These are phyloP conservation scores for Cheumatopsyche charites DNA, from an alignment of 1,140 invertebrate species.

Conservation along the genomic window DNA sequence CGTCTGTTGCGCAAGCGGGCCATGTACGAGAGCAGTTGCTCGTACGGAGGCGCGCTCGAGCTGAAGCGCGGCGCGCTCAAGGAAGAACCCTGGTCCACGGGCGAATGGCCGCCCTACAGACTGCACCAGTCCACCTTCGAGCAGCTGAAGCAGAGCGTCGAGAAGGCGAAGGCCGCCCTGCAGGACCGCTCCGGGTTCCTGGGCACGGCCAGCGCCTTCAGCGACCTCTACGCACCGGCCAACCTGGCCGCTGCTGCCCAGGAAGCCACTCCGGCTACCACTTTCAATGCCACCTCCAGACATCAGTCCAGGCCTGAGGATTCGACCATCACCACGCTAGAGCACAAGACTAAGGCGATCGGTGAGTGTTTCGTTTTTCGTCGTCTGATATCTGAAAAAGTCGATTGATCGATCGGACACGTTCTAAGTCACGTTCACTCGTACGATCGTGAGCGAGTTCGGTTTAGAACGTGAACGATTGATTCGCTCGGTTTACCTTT, in stretches of 20 bases:
- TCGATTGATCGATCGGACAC: not conserved
- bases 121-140: slow-evolving; percentile 83
- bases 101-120: slow-evolving; percentile 75
- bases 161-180: slow-evolving; percentile 85
- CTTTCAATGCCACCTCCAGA: slow-evolving; percentile 51
- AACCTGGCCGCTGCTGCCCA: slow-evolving; percentile 50
- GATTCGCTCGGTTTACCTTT: too few species aligned
- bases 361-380: slow-evolving; percentile 51
- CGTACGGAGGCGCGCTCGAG: slow-evolving; percentile 84
- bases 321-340: slow-evolving; percentile 55
- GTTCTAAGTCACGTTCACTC: too few species aligned
- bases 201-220: slow-evolving; percentile 63
- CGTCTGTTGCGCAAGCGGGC: slow-evolving; percentile 53
- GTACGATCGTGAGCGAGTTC: too few species aligned
- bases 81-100: slow-evolving; percentile 66
- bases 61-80: slow-evolving; percentile 74
- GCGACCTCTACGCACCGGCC: slow-evolving; percentile 62
- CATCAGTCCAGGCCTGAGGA: slow-evolving; percentile 53
- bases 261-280: slow-evolving; percentile 51
- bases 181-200: slow-evolving; percentile 63
- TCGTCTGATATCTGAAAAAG: not conserved
- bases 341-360: slow-evolving; percentile 55
- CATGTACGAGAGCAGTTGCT: slow-evolving; percentile 91
- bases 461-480: too few species aligned
- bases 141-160: slow-evolving; percentile 85